phyloP scores from a whole-genome alignment of 2,797 vertebrate genomes.

The Discoglossus pictus region DNA sequence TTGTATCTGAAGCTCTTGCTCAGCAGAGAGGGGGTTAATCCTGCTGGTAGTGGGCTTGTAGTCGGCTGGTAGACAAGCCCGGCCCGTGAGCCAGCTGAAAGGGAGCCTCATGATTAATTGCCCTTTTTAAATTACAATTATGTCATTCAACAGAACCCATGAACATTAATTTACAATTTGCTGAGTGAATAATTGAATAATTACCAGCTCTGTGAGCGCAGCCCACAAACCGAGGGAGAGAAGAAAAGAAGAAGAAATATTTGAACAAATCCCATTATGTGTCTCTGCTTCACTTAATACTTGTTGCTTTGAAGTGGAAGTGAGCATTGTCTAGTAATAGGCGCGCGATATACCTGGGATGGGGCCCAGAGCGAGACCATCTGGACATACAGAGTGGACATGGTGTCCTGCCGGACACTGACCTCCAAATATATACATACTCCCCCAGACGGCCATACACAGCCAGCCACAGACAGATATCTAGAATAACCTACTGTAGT shows the following conservation, averaged over 20 bases:
- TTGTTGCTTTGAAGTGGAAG: too few relatives aligned
- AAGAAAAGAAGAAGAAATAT: neutral
- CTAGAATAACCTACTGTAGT: too few relatives aligned
- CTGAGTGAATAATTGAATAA: constrained; percentile 68
- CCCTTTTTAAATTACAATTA: constrained; percentile 77
- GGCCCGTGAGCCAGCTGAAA: constrained; percentile 55
- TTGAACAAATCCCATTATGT: constrained; percentile 10
- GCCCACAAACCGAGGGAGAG: neutral
- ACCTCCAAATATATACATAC: too few relatives aligned
- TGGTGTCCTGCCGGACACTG: too few relatives aligned
- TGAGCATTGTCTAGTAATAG: too few relatives aligned
- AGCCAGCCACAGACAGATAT: too few relatives aligned
- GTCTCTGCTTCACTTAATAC: constrained; percentile 3
- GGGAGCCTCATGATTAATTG: constrained; percentile 73
- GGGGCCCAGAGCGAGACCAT: too few relatives aligned
- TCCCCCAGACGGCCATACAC: too few relatives aligned
- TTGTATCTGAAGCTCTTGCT: too few relatives aligned
- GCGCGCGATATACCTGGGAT: too few relatives aligned
- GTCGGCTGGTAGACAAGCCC: constrained; percentile 49
- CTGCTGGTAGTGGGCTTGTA: neutral
- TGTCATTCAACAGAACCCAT: constrained; percentile 68
- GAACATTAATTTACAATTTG: constrained; percentile 72
- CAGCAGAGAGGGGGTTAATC: constrained; percentile 12
- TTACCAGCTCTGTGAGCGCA: constrained; percentile 38
- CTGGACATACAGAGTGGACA: too few relatives aligned